Evolutionary conservation across 2,797 vertebrate genomes (phyloP), one percentile per base, ranked within the genome.

Genomic region (Dermochelys coriacea): DNA sequence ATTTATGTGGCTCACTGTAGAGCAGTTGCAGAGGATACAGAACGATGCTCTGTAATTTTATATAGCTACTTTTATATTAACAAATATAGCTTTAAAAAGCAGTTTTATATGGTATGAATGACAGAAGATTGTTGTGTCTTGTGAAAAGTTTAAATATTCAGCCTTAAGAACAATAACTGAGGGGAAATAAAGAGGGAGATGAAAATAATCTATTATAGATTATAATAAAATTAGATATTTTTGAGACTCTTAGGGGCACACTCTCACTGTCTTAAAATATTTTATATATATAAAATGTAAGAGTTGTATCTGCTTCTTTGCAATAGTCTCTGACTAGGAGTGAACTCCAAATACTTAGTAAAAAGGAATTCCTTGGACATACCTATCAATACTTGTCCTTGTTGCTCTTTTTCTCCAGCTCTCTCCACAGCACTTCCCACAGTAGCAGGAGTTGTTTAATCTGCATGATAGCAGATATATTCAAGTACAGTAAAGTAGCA

Each of bases 1-100:
- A 96, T 96, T 92, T 71, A 50, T 84, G 92, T 85, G 81, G 80
- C 16, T 1, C 21, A 83, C 49, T 88, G 37, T 41, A 51, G 59
- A 61, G 57, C 31, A 87, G 2, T 86, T 90, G 71, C 71, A 23
- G 52, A 84, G 86, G 4, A 64, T 87, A 34, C 12, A 3, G 74
- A 64, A 3, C 45, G 54, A 87, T 41, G 8, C 59, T 14, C 84
- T 45, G 88, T 80, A 41, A 52, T 74, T 95, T 90, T 25, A 68
- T 80, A 84, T 10, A 75, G 41, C 49, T 1, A 31, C 91, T 29
- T 91, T 91, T 0, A 59, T 88, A 86, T 15, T 15, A 85, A 89
- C 27, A 12, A 68, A 0, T 75, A 0, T 1, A 1, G 12, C 49
- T 90, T 79, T 68, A 47, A 80, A 84, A 79, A 81, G 19, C 0